Evolutionary conservation across 1,140 invertebrate genomes (phyloP).

Genomic region (Dinothrombium tinctorium): DNA sequence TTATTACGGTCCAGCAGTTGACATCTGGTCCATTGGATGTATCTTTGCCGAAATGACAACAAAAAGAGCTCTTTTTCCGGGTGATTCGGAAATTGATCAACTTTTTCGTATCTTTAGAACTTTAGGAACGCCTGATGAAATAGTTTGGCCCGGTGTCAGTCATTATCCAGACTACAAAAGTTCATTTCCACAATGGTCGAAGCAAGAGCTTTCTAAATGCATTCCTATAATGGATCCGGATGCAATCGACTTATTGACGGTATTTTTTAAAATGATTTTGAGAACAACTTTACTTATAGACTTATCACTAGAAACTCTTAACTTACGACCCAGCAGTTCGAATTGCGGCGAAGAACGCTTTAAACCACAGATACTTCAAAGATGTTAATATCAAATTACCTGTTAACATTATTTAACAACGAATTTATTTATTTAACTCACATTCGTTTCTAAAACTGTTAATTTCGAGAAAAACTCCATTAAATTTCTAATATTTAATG

Average conservation of each 20-base stretch:
- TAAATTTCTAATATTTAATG: too few relatives aligned
- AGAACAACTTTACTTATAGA: background rate
- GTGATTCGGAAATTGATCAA: constrained; percentile 93
- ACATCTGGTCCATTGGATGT: constrained; percentile 87
- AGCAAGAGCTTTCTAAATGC: constrained; percentile 21
- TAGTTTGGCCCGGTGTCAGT: constrained; percentile 67
- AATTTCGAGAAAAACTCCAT: too few relatives aligned
- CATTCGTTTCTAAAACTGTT: too few relatives aligned
- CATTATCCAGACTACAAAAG: constrained; percentile 64
- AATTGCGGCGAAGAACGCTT: constrained; percentile 26
- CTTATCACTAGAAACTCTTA: constrained; percentile 25
- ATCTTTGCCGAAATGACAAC: constrained; percentile 79
- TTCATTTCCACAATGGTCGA: constrained; percentile 63
- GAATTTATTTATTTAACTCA: too few relatives aligned
- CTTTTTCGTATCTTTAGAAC: constrained; percentile 73
- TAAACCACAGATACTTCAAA: constrained; percentile 29
- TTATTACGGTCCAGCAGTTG: constrained; percentile 64
- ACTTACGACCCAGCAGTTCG: constrained; percentile 27
- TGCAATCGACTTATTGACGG: constrained; percentile 42
- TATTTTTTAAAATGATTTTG: constrained; percentile 19
- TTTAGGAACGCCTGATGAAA: constrained; percentile 68
- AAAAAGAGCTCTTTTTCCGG: constrained; percentile 58
- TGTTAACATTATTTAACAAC: too few relatives aligned
- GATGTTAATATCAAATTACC: constrained; percentile 16
- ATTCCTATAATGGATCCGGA: constrained; percentile 29